A percentile compares a stretch with the other conserved stretches of the same genome.
Evolutionary conservation across 2,113 vertebrate genomes (phyloP).

Genomic region (Coregonus clupeaformis): DNA sequence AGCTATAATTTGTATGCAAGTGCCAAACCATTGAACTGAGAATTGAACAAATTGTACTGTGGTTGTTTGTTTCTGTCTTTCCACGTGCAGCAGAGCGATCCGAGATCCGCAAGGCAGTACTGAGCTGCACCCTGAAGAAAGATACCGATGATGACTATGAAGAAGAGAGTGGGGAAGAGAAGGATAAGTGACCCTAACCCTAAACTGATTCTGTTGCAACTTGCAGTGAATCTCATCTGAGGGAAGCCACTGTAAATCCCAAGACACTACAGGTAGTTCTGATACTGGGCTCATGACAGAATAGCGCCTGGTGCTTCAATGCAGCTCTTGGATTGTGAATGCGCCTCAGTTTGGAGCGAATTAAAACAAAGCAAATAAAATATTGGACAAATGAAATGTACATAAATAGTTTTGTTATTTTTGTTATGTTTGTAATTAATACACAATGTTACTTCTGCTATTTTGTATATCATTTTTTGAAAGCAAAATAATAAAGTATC

Average conservation of each 20-base stretch:
- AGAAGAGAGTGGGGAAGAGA: slow-evolving; percentile 51
- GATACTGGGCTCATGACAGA: background rate
- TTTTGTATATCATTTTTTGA: background rate
- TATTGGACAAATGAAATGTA: background rate
- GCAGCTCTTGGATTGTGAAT: background rate
- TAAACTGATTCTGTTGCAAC: slow-evolving; percentile 3
- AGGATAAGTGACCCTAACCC: slow-evolving; percentile 45
- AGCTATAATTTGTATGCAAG: background rate
- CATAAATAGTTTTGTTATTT: background rate
- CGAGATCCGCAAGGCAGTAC: slow-evolving; percentile 76
- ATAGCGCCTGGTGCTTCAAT: background rate
- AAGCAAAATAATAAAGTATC: background rate
- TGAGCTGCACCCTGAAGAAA: slow-evolving; percentile 73
- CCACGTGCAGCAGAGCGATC: slow-evolving; percentile 76
- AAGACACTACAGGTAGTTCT: background rate
- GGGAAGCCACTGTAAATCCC: background rate
- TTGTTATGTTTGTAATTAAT: background rate
- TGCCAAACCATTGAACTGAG: background rate
- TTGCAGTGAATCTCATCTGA: background rate
- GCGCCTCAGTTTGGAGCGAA: background rate
- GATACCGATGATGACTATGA: slow-evolving; percentile 60
- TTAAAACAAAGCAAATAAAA: background rate
- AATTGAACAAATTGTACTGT: background rate
- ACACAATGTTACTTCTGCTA: background rate
- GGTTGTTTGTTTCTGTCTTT: slow-evolving; percentile 2